Conservation (phyloP, 2,113 vertebrate species). For the Cyanocitta stelleri region DNA sequence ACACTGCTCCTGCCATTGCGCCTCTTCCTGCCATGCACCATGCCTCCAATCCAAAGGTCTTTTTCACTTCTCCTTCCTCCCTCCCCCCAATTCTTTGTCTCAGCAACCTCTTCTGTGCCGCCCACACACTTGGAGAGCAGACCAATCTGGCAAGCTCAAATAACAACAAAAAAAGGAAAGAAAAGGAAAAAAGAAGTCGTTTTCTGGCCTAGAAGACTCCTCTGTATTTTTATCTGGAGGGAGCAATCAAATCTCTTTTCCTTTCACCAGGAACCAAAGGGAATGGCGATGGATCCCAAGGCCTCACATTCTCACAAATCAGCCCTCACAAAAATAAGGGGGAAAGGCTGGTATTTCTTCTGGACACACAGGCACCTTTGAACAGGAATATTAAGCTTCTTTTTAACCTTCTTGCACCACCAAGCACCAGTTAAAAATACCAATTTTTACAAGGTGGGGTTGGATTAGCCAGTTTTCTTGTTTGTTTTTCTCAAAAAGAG, state of each 20-base stretch:
- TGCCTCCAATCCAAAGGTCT: constrained; percentile 27
- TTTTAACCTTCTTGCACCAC: not conserved
- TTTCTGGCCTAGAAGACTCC: not conserved
- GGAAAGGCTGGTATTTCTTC: not conserved
- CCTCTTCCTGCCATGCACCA: not conserved
- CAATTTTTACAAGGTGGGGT: not conserved
- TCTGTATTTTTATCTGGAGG: constrained; percentile 22
- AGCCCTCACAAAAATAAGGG: not conserved
- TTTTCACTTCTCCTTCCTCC: constrained; percentile 35
- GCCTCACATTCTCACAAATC: not conserved
- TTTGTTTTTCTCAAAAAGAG: constrained; percentile 1
- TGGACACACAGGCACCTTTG: not conserved
- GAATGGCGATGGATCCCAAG: not conserved
- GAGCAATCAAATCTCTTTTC: not conserved
- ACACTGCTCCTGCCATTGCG: not conserved
- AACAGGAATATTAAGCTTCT: not conserved
- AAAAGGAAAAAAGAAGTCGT: not conserved
- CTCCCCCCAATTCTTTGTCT: constrained; percentile 42
- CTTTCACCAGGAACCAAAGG: not conserved
- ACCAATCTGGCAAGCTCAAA: constrained; percentile 51
- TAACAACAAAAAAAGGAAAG: not conserved
- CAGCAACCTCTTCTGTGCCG: constrained; percentile 37
- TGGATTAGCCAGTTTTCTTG: not conserved
- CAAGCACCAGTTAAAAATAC: not conserved
- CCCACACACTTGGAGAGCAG: constrained; percentile 57